These are phyloP conservation scores for Unio pictorum DNA, from an alignment of 2,888 invertebrate species.

Conservation along the genomic window DNA sequence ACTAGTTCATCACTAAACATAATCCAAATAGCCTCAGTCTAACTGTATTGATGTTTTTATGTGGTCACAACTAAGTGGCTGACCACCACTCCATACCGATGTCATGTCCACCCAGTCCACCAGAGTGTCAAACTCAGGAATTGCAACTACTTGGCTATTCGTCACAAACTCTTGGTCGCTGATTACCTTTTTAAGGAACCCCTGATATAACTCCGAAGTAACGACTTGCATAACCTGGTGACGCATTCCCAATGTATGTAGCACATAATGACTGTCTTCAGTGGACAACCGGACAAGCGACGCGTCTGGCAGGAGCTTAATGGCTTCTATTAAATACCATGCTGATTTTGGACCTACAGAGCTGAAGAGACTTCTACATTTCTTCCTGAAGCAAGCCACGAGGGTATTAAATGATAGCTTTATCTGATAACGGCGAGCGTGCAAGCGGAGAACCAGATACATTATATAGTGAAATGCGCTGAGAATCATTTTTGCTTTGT, in stretches of 20 bases:
- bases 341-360: conserved; percentile 1
- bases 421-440: too few relatives aligned
- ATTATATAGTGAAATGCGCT: too few relatives aligned
- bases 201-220: not conserved
- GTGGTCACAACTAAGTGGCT: too few relatives aligned
- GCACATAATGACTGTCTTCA: not conserved
- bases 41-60: too few relatives aligned
- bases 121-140: not conserved
- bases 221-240: not conserved
- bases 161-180: not conserved
- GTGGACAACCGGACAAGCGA: not conserved
- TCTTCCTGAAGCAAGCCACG: too few relatives aligned
- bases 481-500: too few relatives aligned
- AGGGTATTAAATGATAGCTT: too few relatives aligned
- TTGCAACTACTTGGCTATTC: not conserved
- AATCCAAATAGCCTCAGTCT: too few relatives aligned
- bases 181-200: not conserved
- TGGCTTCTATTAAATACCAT: conserved; percentile 7
- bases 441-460: too few relatives aligned
- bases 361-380: conserved; percentile 1
- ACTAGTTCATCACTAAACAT: too few relatives aligned
- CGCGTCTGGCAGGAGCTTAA: conserved; percentile 5
- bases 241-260: not conserved
- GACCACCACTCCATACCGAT: too few relatives aligned
- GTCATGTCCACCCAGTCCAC: not conserved